Conservation (phyloP, 2,797 vertebrate genomes). For the Pteronotus mesoamericanus region DNA sequence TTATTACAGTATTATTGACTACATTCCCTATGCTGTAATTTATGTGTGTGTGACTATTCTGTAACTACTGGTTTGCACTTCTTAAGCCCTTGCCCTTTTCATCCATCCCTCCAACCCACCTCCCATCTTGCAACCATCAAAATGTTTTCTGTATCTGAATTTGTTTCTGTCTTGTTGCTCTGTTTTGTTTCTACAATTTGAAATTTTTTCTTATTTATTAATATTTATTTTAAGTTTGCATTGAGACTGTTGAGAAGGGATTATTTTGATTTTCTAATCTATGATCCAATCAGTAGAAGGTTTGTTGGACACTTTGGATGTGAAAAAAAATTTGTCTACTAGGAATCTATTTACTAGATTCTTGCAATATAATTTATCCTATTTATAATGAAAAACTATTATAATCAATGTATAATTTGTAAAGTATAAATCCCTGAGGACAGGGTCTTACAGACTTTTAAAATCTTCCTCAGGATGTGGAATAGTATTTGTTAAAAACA, state of each 20-base stretch:
- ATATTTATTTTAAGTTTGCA: no score
- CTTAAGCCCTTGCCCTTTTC: not conserved
- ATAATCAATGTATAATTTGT: not conserved
- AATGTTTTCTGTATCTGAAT: not conserved
- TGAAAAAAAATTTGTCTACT: not conserved
- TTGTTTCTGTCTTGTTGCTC: not conserved
- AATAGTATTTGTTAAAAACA: conserved; percentile 9
- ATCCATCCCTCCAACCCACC: not conserved
- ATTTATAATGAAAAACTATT: not conserved
- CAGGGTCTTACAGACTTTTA: not conserved
- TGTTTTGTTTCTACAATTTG: no score
- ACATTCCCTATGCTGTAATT: not conserved
- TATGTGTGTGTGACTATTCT: not conserved
- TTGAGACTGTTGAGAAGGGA: no score
- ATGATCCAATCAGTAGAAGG: not conserved
- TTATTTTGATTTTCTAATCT: not conserved
- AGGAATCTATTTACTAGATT: not conserved
- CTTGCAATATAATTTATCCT: not conserved
- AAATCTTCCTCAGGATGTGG: not conserved
- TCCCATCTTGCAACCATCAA: not conserved
- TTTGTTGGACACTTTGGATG: not conserved
- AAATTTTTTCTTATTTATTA: no score
- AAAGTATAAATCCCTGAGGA: not conserved
- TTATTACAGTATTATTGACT: not conserved
- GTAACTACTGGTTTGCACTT: not conserved